Conservation (phyloP, 2,113 vertebrate species). For the Callospermophilus lateralis region DNA sequence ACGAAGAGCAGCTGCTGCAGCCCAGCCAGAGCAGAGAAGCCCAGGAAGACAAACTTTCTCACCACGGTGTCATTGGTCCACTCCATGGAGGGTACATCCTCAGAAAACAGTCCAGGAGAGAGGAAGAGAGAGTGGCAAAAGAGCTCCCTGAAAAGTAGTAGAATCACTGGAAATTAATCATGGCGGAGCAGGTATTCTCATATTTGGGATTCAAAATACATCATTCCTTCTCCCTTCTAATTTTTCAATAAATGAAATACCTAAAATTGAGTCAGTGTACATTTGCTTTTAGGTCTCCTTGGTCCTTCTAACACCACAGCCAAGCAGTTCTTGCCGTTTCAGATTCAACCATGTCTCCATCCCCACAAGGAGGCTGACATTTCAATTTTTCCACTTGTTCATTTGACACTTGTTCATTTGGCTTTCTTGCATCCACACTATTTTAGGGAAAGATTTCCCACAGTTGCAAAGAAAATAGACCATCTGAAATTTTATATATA, state of each 20-base stretch:
- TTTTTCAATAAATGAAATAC: not conserved
- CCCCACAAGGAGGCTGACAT: no score
- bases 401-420: not conserved
- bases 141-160: not conserved
- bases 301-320: not conserved
- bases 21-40: conserved; percentile 59
- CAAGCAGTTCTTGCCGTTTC: not conserved
- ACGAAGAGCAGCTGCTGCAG: conserved; percentile 62
- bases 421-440: not conserved
- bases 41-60: conserved; percentile 65
- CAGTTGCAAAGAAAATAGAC: not conserved
- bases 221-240: not conserved
- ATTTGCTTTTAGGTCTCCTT: not conserved
- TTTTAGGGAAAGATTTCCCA: not conserved
- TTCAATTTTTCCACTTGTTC: not conserved
- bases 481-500: not conserved
- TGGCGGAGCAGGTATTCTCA: not conserved
- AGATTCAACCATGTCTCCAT: not conserved
- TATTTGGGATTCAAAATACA: not conserved
- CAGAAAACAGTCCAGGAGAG: not conserved
- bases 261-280: not conserved
- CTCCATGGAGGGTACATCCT: conserved; percentile 32
- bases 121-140: not conserved
- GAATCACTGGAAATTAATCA: not conserved
- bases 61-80: conserved; percentile 52